A percentile compares a stretch with the other conserved stretches of the same genome.
These are phyloP conservation scores for Leucoma salicis DNA, from an alignment of 2,888 invertebrate species.

Conservation along the genomic window DNA sequence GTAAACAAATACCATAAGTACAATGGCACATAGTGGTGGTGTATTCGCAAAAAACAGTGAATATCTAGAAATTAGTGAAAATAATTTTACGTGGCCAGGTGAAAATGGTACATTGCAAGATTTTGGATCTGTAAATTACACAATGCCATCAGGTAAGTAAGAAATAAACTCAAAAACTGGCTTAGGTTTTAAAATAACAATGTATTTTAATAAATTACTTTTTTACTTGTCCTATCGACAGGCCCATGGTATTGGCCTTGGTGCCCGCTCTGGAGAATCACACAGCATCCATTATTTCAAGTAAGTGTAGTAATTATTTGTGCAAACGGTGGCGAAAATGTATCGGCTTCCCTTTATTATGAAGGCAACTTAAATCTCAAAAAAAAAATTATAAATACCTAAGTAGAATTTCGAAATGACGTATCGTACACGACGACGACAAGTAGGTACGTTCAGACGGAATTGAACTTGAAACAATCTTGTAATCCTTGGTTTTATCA, in stretches of 20 bases:
- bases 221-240: conserved; percentile 22
- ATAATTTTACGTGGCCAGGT: conserved; percentile 77
- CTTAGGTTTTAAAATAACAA: too few relatives aligned
- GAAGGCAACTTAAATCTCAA: too few relatives aligned
- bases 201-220: neutral
- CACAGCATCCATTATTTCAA: conserved; percentile 86
- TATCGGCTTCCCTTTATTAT: too few relatives aligned
- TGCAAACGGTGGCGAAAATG: too few relatives aligned
- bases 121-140: conserved; percentile 69
- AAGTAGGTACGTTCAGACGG: too few relatives aligned
- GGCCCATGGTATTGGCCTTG: conserved; percentile 85
- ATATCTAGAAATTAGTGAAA: conserved; percentile 69
- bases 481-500: too few relatives aligned
- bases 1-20: conserved; percentile 2
- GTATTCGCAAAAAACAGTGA: conserved; percentile 59
- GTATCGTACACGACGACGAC: too few relatives aligned
- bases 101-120: conserved; percentile 73
- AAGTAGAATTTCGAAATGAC: too few relatives aligned
- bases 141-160: conserved; percentile 68
- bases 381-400: neutral
- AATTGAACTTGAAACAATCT: too few relatives aligned
- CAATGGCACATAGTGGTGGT: conserved; percentile 52
- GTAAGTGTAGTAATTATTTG: conserved; percentile 34
- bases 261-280: conserved; percentile 88
- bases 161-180: neutral